Evolutionary conservation across 2,888 invertebrate genomes (phyloP), one percentile per base, ranked within the genome.

Genomic region (Drosophila conformis): DNA sequence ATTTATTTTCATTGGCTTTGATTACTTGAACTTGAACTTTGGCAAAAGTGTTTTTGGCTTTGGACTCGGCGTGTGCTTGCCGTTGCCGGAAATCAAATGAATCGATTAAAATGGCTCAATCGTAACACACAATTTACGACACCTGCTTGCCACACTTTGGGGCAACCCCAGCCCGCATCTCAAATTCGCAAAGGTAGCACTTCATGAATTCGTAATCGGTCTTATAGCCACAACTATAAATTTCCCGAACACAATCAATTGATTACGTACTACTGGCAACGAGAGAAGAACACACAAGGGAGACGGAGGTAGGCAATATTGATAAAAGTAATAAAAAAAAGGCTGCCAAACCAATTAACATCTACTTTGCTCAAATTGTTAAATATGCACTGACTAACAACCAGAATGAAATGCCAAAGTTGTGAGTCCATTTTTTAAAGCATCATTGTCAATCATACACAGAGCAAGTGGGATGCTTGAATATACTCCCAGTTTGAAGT

Each of bases 1-100:
- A 66, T 77, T 87, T 84, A 76, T 82, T 88, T 86, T 86, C 66
- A 80, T 85, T 76, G 69, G 74, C 60, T 61, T 76, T 75, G 72
- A 80, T 84, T 80, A 61, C 69, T 54, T 72, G 85, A 82, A 87
- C 76, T 84, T 73, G 84, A 82, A 87, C 76, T 84, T 72, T 82
- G 61, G 66, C 66, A 27, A 52, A 69, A 63, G 65, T 59, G 52
- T 35, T 67, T 58, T 33, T 65, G 35, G 35, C 65, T 59, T 69
- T 73, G 63, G 78, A 73, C 64, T 64, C 52, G 15, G 13, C 18
- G 25, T n/a, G 56, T n/a, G n/a, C 31, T 46, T 15, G 35, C 29
- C 46, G 31, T 29, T 61, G 58, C 29, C 59, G 75, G 75, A 78
- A 79, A 75, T 67, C 49, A 69, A 74, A 69, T 74, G 75, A 78